phyloP scores from a whole-genome alignment of 2,797 vertebrate species.

The Hippopotamyrus pictus region DNA sequence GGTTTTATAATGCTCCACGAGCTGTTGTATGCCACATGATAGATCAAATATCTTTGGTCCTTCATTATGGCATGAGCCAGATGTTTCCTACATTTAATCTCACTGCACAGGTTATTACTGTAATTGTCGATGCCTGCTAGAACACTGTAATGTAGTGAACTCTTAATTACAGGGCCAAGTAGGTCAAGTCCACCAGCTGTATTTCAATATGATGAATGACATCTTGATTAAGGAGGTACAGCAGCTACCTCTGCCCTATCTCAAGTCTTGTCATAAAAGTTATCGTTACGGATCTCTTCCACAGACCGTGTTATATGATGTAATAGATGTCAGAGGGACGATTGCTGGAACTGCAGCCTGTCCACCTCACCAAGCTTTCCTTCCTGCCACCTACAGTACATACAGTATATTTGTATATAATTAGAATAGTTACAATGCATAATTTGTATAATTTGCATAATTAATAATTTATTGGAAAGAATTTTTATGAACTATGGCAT shows the following conservation, averaged over 20 bases:
- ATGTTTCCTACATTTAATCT: not conserved
- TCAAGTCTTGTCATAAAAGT: not conserved
- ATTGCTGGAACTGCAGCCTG: not conserved
- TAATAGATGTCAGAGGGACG: not conserved
- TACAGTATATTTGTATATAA: not conserved
- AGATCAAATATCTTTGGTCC: not conserved
- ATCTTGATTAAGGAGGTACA: not conserved
- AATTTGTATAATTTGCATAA: not conserved
- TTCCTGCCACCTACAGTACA: not conserved
- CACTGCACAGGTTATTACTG: not conserved
- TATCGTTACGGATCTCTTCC: not conserved
- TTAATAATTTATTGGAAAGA: not conserved
- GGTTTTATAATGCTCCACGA: not conserved
- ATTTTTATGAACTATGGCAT: not conserved
- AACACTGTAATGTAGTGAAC: not conserved
- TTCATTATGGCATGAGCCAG: not conserved
- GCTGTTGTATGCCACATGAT: not conserved
- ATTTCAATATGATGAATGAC: not conserved
- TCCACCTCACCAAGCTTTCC: not conserved
- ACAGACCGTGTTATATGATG: not conserved
- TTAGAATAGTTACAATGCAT: not conserved
- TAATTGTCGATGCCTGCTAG: not conserved
- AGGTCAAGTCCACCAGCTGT: not conserved
- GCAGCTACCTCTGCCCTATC: not conserved
- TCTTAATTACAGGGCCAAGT: not conserved